These are phyloP conservation scores for Epinephelus malabaricus DNA, from an alignment of 2,797 vertebrate species.

Conservation along the genomic window DNA sequence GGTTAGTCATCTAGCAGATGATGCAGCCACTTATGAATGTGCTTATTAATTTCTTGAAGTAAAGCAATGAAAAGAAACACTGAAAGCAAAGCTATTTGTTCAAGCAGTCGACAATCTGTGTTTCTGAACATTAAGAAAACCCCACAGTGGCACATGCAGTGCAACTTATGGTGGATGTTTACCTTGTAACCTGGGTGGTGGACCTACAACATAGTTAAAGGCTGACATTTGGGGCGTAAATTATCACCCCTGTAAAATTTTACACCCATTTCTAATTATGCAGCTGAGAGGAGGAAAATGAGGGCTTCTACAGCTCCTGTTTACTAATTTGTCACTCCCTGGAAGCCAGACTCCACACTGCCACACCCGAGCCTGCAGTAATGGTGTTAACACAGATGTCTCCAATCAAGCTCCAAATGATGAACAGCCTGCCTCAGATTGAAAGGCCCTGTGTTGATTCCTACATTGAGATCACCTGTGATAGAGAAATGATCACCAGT, in stretches of 20 bases:
- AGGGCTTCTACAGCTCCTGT: conserved; percentile 26
- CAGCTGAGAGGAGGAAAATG: conserved; percentile 20
- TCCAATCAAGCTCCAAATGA: neutral
- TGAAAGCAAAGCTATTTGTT: too few relatives aligned
- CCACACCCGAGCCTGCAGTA: conserved; percentile 20
- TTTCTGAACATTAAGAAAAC: neutral
- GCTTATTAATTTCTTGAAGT: too few relatives aligned
- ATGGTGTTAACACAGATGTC: conserved; percentile 7
- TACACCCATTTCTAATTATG: conserved; percentile 35
- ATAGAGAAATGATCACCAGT: neutral
- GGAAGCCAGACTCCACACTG: neutral
- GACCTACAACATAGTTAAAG: conserved; percentile 10
- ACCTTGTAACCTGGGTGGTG: conserved; percentile 10
- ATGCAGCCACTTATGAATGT: too few relatives aligned
- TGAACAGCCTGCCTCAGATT: neutral
- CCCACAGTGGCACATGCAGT: neutral
- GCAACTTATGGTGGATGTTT: conserved; percentile 1
- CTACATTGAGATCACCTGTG: conserved; percentile 1
- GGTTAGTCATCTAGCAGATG: too few relatives aligned
- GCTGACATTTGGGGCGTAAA: conserved; percentile 24
- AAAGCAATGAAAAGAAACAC: too few relatives aligned
- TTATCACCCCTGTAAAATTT: conserved; percentile 29
- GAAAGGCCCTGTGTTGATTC: neutral
- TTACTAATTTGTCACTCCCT: conserved; percentile 7
- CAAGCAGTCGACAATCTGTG: neutral